phyloP scores from a whole-genome alignment of 2,113 vertebrate species.

The Ammodramus savannarum region DNA sequence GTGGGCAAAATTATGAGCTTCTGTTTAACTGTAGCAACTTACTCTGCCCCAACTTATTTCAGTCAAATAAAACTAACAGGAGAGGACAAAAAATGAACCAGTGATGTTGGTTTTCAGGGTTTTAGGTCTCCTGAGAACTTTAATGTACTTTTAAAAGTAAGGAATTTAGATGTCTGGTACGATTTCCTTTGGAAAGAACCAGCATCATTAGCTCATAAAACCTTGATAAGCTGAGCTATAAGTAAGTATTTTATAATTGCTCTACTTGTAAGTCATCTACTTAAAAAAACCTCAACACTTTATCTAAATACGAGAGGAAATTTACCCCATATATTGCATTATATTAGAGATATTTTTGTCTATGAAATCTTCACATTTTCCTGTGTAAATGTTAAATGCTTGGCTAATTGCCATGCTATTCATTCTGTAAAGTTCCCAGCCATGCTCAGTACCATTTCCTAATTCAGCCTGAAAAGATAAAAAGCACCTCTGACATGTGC shows the following conservation, averaged over 20 bases:
- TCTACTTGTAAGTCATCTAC: neutral
- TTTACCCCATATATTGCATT: neutral
- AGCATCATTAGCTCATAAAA: neutral
- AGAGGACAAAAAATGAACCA: neutral
- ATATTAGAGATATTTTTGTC: neutral
- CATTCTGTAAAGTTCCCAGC: neutral
- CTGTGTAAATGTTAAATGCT: neutral
- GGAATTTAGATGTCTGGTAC: neutral
- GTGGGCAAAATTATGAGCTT: neutral
- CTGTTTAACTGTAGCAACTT: neutral
- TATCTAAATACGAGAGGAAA: neutral
- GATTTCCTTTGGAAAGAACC: neutral
- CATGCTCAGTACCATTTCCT: neutral
- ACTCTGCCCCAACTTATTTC: neutral
- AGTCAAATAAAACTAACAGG: neutral
- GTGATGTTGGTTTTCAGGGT: neutral
- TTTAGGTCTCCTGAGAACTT: neutral
- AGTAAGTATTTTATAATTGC: neutral
- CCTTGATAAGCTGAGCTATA: neutral
- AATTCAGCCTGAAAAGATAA: neutral
- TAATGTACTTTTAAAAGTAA: neutral
- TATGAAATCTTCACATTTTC: neutral
- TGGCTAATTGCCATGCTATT: neutral
- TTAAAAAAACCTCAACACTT: fast-evolving
- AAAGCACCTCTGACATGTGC: neutral